These are phyloP conservation scores for Bradysia coprophila DNA, from an alignment of 1,140 invertebrate species.

Conservation along the genomic window DNA sequence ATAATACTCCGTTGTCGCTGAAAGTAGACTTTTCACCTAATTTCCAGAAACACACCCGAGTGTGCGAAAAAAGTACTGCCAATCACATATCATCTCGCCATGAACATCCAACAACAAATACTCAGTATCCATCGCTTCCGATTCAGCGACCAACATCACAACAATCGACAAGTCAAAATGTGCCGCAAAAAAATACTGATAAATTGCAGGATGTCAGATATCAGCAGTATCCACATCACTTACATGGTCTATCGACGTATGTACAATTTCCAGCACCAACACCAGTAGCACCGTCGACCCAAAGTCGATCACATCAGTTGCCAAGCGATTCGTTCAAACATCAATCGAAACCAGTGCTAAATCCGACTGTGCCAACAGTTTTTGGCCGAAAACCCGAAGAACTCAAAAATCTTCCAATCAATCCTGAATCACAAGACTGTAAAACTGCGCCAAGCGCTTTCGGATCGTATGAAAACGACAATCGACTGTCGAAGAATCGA, in stretches of 20 bases:
- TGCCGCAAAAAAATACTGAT: background rate
- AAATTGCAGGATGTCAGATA: background rate
- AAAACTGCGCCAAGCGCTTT: background rate
- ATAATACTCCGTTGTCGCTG: constrained; percentile 22
- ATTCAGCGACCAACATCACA: background rate
- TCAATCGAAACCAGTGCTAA: background rate
- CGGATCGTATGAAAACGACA: background rate
- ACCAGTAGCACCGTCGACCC: background rate
- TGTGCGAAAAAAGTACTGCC: background rate
- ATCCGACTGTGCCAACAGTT: background rate
- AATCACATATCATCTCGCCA: background rate
- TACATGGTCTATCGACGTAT: too few species aligned
- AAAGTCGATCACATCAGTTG: constrained; percentile 3
- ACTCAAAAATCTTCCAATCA: background rate
- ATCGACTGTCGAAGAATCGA: background rate
- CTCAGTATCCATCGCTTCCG: background rate
- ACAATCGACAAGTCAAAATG: background rate
- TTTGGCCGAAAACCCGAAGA: background rate
- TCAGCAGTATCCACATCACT: too few species aligned
- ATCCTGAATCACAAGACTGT: background rate
- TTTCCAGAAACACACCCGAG: constrained; percentile 21
- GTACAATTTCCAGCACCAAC: background rate
- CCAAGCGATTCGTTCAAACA: constrained; percentile 1
- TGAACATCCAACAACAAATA: background rate
- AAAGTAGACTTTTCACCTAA: constrained; percentile 42